Base-by-base conservation (phyloP, 2,113 vertebrate genomes). In the Phrynosoma platyrhinos region DNA sequence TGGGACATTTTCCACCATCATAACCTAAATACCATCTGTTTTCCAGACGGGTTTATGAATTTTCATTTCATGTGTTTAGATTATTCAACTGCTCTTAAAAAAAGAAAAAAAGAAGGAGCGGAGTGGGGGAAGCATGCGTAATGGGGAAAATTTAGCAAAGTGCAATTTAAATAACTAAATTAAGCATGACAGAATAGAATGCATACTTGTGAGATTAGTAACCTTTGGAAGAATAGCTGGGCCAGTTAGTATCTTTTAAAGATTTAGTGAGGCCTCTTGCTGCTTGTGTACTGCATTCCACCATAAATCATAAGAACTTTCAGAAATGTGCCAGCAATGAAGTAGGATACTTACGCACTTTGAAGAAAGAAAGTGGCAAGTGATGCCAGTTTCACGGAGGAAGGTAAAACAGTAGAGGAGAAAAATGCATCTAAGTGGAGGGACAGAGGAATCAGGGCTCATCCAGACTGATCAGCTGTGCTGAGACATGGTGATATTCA, bases 141-240 rank as follows among this genome's bases (percentile, higher is more conserved):
- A 88, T 58, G 86, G 42, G 58, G 14, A 84, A 92, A 91, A 89
- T 88, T n/a, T n/a, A 82, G 88, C 85, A 84, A 92, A 88, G 64
- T 87, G 52, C 7, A 62, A 79, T 90, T 94, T 89, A 79, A 87
- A 75, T 92, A 88, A 84, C 80, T 84, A 89, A 94, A 91, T 84
- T 68, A 83, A 58, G 30, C 69, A 82, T 20, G 81, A 78, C 25
- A 72, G 83, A 86, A 88, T 91, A 87, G 75, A 90, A 86, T 78
- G 78, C 9, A 40, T 62, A 91, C 42, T 75, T 90, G 72, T 82
- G 66, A 88, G 53, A 58, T 89, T 30, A 90, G 76, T 85, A 30
- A 90, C 75, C 14, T 86, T 93, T 86, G 68, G 52, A 88, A 90
- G 42, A 42, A 62, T 74, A 2, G 0, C 3, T 91, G 83, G 25